These are phyloP conservation scores for Zele albiditarsus DNA, from an alignment of 2,888 invertebrate genomes.

Conservation along the genomic window DNA sequence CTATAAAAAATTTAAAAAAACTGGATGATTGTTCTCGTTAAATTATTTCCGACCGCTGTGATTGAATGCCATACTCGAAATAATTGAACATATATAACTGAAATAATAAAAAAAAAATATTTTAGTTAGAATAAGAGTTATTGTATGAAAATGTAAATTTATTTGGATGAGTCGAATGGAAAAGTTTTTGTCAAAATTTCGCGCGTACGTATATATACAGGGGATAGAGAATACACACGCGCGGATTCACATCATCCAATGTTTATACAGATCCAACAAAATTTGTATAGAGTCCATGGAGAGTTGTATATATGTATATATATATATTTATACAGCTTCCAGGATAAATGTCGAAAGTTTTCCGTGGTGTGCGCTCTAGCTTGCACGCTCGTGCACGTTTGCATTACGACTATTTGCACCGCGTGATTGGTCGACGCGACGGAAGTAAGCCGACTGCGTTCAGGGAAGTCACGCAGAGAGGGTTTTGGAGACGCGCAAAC, in stretches of 20 bases:
- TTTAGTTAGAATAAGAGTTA: too few relatives aligned
- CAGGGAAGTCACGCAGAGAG: constrained; percentile 67
- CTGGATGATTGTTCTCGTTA: too few relatives aligned
- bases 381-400: constrained; percentile 48
- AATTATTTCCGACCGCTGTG: too few relatives aligned
- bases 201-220: background rate
- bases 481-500: constrained; percentile 61
- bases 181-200: constrained; percentile 32
- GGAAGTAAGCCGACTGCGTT: constrained; percentile 65
- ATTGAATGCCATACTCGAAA: too few relatives aligned
- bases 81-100: too few relatives aligned
- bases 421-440: constrained; percentile 58
- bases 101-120: too few relatives aligned
- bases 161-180: too few relatives aligned
- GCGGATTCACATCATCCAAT: constrained; percentile 42
- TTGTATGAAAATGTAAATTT: too few relatives aligned
- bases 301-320: constrained; percentile 13
- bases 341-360: constrained; percentile 57
- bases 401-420: constrained; percentile 62
- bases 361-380: constrained; percentile 36
- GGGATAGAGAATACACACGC: background rate
- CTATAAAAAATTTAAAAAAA: too few relatives aligned
- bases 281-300: constrained; percentile 46
- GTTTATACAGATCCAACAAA: constrained; percentile 52
- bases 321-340: constrained; percentile 26